Percentiles rank a stretch among this genome's conserved stretches.
These are phyloP conservation scores for Phalera bucephala DNA, from an alignment of 2,888 invertebrate species.

Conservation along the genomic window DNA sequence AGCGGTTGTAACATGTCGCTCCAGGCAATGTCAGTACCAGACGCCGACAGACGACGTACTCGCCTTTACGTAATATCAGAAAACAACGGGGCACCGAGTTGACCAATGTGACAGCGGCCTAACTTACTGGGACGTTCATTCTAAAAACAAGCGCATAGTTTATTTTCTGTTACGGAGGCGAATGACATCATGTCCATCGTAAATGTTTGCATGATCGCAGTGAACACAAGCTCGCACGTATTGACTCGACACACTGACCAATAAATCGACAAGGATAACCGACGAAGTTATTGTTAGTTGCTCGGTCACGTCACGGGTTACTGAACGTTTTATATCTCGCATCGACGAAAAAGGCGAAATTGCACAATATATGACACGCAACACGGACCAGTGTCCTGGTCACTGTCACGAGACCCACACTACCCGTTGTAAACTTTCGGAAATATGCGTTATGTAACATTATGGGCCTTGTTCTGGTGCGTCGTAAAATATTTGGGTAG, in stretches of 20 bases:
- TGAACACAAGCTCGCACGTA: slow-evolving; percentile 21
- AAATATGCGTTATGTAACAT: slow-evolving; percentile 23
- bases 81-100: slow-evolving; percentile 39
- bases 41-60: slow-evolving; percentile 25
- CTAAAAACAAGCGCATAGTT: slow-evolving; percentile 38
- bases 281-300: slow-evolving; percentile 19
- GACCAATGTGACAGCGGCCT: slow-evolving; percentile 42
- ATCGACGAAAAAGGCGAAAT: slow-evolving; percentile 28
- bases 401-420: slow-evolving; percentile 23
- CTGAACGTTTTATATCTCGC: slow-evolving; percentile 19
- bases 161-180: slow-evolving; percentile 26
- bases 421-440: slow-evolving; percentile 11
- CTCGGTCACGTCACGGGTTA: slow-evolving; percentile 13
- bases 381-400: slow-evolving; percentile 26
- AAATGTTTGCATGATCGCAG: slow-evolving; percentile 30
- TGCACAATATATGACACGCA: slow-evolving; percentile 26
- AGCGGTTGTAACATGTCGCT: slow-evolving; percentile 6
- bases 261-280: slow-evolving; percentile 13
- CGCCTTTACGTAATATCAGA: slow-evolving; percentile 46
- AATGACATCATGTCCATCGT: slow-evolving; percentile 39
- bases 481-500: slow-evolving; percentile 7
- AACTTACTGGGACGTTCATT: slow-evolving; percentile 24
- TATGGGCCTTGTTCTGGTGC: neutral
- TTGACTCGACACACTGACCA: slow-evolving; percentile 30
- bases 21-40: slow-evolving; percentile 18